Evolutionary conservation across 1,140 invertebrate genomes (phyloP), one percentile per base, ranked within the genome.

Genomic region (Drosophila lini): DNA sequence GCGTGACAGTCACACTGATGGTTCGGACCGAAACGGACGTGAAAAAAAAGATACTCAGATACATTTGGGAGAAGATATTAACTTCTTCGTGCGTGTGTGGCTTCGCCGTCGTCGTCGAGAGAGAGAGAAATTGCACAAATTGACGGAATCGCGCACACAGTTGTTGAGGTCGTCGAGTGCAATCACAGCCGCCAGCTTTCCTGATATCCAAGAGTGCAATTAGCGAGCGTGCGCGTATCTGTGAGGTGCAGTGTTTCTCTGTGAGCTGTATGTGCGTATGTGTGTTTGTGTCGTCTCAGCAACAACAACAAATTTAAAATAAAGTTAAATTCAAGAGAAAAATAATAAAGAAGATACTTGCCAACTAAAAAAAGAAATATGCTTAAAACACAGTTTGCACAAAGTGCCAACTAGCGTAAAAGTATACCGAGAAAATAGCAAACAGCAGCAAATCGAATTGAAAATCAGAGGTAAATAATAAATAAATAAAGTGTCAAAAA

Each of bases 321-420:
- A 22, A 55, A 55, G 52, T 55, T 10, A 55, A 55, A 55, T 55
- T 45, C 40, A 52, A 69, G 36, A 41, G 58, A 60, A 63, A 80
- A 40, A 15, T n/a, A 8, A 19, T 25, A 25, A 59, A 13, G 56
- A 45, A 48, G 73, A 57, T 56, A 67, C 19, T 50, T 11, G 10
- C 64, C 82, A 83, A 70, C 68, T 70, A 60, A 83, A 83, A 9
- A 52, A 15, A 15, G 11, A 55, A 55, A 68, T 77, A 88, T 88
- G 83, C 83, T 88, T 83, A 80, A 88, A 70, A 65, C 80, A 89
- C 83, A 88, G 61, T 89, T 89, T 71, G 68, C 28, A 58, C 65
- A 80, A 84, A 78, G 68, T 81, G 84, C 84, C 84, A 88, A 84
- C 61, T 63, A 89, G 73, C 78, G 40, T 52, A 75, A 82, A 68